Evolutionary conservation across 1,140 invertebrate genomes (phyloP).

Genomic region (Brachionus paranguensis): DNA sequence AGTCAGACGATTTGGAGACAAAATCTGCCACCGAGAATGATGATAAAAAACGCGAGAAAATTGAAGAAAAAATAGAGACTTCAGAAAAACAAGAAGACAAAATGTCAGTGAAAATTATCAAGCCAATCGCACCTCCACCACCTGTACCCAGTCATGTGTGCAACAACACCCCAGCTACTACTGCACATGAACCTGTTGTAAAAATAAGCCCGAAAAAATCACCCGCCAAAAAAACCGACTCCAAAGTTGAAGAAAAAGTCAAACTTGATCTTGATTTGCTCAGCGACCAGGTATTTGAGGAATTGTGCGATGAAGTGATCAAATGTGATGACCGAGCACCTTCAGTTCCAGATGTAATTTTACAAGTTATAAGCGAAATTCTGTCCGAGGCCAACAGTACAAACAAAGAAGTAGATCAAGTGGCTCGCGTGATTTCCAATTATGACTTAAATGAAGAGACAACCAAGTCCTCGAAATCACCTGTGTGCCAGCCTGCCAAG

Average conservation of each 20-base stretch:
- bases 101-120: neutral
- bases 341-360: slow-evolving; percentile 33
- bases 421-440: neutral
- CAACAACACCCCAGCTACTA: neutral
- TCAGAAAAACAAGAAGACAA: neutral
- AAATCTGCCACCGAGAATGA: neutral
- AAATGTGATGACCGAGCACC: slow-evolving; percentile 36
- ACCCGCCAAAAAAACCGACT: neutral
- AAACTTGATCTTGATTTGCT: neutral
- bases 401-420: neutral
- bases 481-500: neutral
- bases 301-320: slow-evolving; percentile 29
- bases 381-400: neutral
- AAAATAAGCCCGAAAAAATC: slow-evolving; percentile 31
- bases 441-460: neutral
- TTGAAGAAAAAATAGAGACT: neutral
- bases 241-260: neutral
- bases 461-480: neutral
- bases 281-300: neutral
- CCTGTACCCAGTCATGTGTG: neutral
- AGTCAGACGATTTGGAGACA: neutral
- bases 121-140: slow-evolving; percentile 19
- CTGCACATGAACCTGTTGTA: neutral
- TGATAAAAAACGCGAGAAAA: neutral
- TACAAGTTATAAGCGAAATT: slow-evolving; percentile 36